Evolutionary conservation across 2,113 vertebrate species (phyloP), one percentile per base, ranked within the genome.

Genomic region (Platichthys stellatus): DNA sequence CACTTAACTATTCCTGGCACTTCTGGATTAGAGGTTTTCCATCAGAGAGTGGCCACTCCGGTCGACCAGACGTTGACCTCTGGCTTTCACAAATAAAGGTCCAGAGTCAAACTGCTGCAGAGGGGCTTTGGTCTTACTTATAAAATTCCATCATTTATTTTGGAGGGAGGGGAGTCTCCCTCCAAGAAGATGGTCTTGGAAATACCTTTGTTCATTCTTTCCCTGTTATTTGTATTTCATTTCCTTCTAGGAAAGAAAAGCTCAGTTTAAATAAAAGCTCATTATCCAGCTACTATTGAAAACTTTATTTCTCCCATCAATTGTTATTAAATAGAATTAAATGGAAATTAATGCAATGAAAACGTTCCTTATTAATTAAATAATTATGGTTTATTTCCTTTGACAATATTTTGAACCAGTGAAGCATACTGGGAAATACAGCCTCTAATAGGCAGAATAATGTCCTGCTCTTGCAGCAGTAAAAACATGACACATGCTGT

Each of bases 1-100:
- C 68, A 21, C 53, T 68, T 35, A 43, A n/a, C 14, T 24, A 40
- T 69, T 65, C 53, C 76, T 78, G 82, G 63, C 74, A 21, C 35
- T 63, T 63, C 28, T 60, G 69, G 26, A 86, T 76, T 28, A 60
- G 64, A 76, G 61, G 21, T 79, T 88, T 86, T 84, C 72, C 76
- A 81, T 4, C 66, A 77, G 63, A 80, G n/a, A 74, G 57, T 14
- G 7, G 38, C 64, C 80, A 68, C 64, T 13, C 21, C n/a, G 18
- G 35, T 49, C 43, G 31, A 74, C 45, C 72, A 69, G 79, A 78
- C 76, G 23, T 43, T 69, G 78, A 80, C 78, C 74, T 79, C 53
- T 40, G 58, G 21, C 45, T 43, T 62, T 43, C 11, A 43, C 12
- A 43, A 43, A 13, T 43, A 43, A 43, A 43, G 40, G 40, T 43